Conservation (phyloP, 2,888 invertebrate genomes). For the Lampropteryx suffumata region DNA sequence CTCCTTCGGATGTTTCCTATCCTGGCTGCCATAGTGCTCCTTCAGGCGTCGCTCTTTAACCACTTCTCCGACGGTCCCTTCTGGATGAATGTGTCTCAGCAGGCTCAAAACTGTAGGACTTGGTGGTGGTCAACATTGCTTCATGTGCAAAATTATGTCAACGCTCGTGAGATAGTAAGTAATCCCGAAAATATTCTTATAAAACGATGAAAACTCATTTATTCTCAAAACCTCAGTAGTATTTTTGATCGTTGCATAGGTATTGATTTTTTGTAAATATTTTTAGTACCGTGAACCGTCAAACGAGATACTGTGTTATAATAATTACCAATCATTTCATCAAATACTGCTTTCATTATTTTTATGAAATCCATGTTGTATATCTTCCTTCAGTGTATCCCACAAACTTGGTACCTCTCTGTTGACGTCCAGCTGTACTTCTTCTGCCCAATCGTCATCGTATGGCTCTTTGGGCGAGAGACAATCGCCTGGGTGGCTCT, state of each 20-base stretch:
- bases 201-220: no score
- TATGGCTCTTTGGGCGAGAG: slow-evolving; percentile 49
- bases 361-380: no score
- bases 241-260: no score
- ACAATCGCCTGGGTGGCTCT: slow-evolving; percentile 46
- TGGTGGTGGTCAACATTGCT: slow-evolving; percentile 78
- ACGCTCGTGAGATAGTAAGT: slow-evolving; percentile 47
- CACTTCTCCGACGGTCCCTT: slow-evolving; percentile 55
- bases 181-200: no score
- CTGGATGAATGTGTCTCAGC: slow-evolving; percentile 66
- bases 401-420: slow-evolving; percentile 59
- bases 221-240: no score
- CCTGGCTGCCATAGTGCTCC: slow-evolving; percentile 47
- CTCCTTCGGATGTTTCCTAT: slow-evolving; percentile 57
- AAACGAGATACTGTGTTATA: no score
- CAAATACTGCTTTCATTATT: no score
- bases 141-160: slow-evolving; percentile 76
- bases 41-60: slow-evolving; percentile 52
- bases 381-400: slow-evolving; percentile 48
- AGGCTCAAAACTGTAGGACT: slow-evolving; percentile 54
- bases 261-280: no score
- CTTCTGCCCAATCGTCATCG: slow-evolving; percentile 49
- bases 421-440: slow-evolving; percentile 60
- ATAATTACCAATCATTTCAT: no score
- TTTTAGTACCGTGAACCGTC: no score